Base-by-base conservation (phyloP, 2,888 invertebrate genomes). In the Epinotia nisella region DNA sequence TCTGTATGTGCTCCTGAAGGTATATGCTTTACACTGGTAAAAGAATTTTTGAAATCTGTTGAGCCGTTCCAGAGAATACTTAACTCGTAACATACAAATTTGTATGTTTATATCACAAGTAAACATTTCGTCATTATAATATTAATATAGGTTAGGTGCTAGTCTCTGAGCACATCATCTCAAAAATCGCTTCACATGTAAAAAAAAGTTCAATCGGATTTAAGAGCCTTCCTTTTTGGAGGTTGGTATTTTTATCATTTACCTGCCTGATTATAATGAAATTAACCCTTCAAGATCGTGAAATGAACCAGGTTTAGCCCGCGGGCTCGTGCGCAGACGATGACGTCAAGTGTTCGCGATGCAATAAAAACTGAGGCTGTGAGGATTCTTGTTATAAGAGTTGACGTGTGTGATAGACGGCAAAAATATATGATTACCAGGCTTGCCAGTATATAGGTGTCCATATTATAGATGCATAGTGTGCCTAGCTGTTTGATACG, bases 251-350 rank as follows among this genome's bases (percentile, higher is more conserved):
- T n/a, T n/a, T 7, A 5, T 7, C 45, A 45, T 45, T 15, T 13
- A 2, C 4, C n/a, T n/a, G 49, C 5, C n/a, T 49, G n/a, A n/a
- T 45, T 45, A 49, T 49, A 49, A 49, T n/a, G 49, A 49, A 49
- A 49, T 49, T 49, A 49, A n/a, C 49, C 49, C n/a, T 7, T n/a
- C 49, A n/a, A 49, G n/a, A 7, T 49, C 49, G 49, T 49, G n/a
- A 15, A 45, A 45, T n/a, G 15, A n/a, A n/a, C 7, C 29, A 7
- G 29, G 49, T n/a, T 49, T 49, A 49, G 49, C 49, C 49, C 7
- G 49, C 49, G 75, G 75, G 67, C 77, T 85, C 90, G 86, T 78
- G 88, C 91, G 79, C 90, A 91, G 92, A 91, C 91, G 87, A 84
- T 92, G 92, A 92, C 90, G 91, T 84, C 89, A 86, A 85, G 74